Conservation (phyloP, 2,113 vertebrate genomes). For the Isichthys henryi region DNA sequence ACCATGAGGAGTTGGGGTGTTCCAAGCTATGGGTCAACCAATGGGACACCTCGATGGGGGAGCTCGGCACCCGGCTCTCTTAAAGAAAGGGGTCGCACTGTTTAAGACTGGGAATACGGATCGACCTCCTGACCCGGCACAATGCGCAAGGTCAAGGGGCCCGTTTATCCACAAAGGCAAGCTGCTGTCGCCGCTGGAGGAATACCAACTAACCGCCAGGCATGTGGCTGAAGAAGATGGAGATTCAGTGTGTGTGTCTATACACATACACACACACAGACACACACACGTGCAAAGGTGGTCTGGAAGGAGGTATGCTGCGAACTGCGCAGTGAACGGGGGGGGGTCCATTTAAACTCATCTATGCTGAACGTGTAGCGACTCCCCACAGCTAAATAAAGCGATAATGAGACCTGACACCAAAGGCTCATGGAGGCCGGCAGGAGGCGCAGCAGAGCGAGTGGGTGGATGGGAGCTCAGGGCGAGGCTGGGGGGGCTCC, state of each 20-base stretch:
- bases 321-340: background rate
- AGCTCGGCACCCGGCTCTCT: constrained; percentile 32
- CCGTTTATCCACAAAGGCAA: constrained; percentile 12
- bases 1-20: background rate
- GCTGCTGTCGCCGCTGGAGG: background rate
- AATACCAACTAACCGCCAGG: background rate
- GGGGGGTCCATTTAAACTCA: background rate
- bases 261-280: background rate
- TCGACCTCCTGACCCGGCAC: constrained; percentile 46
- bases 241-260: background rate
- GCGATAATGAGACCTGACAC: background rate
- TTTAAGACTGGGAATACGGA: constrained; percentile 33
- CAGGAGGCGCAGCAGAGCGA: background rate
- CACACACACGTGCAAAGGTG: background rate
- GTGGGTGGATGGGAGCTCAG: background rate
- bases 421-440: background rate
- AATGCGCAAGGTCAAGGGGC: constrained; percentile 49
- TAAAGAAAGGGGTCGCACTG: constrained; percentile 30
- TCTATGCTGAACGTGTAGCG: background rate
- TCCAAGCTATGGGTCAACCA: background rate
- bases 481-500: background rate
- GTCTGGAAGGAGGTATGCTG: background rate
- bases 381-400: background rate
- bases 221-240: background rate
- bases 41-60: background rate